Conservation (phyloP, 2,113 vertebrate genomes). For the Cavia aperea region DNA sequence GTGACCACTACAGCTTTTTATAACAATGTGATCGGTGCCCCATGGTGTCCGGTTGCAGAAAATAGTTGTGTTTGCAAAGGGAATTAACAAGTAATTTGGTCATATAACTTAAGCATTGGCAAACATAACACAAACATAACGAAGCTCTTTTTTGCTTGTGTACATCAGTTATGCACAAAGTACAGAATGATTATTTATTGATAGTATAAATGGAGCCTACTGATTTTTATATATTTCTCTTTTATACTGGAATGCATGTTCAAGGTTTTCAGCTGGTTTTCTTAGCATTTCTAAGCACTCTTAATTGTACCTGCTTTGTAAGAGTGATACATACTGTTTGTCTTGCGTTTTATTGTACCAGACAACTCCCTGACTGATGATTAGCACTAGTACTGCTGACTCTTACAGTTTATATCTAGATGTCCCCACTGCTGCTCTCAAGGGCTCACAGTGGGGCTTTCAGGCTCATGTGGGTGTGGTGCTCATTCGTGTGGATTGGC, state of each 20-base stretch:
- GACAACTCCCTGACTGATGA: not conserved
- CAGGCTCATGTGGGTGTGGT: not conserved
- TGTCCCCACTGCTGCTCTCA: not conserved
- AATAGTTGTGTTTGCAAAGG: too few relatives aligned
- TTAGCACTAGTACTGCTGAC: not conserved
- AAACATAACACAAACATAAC: too few relatives aligned
- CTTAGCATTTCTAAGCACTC: not conserved
- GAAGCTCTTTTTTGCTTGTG: too few relatives aligned
- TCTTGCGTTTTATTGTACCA: not conserved
- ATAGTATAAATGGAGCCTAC: not conserved
- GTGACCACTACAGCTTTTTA: too few relatives aligned
- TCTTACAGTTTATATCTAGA: not conserved
- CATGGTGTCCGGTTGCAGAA: too few relatives aligned
- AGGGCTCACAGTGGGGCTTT: not conserved
- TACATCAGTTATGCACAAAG: not conserved
- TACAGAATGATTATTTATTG: not conserved
- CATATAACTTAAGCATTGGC: too few relatives aligned
- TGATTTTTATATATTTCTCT: not conserved
- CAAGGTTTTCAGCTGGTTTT: not conserved
- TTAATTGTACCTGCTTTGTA: not conserved
- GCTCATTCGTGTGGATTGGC: not conserved
- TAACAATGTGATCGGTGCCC: too few relatives aligned
- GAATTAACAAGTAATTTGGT: too few relatives aligned
- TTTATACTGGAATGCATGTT: not conserved
- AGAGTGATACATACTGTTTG: not conserved